phyloP scores from a whole-genome alignment of 2,113 vertebrate species.

The Sardina pilchardus region DNA sequence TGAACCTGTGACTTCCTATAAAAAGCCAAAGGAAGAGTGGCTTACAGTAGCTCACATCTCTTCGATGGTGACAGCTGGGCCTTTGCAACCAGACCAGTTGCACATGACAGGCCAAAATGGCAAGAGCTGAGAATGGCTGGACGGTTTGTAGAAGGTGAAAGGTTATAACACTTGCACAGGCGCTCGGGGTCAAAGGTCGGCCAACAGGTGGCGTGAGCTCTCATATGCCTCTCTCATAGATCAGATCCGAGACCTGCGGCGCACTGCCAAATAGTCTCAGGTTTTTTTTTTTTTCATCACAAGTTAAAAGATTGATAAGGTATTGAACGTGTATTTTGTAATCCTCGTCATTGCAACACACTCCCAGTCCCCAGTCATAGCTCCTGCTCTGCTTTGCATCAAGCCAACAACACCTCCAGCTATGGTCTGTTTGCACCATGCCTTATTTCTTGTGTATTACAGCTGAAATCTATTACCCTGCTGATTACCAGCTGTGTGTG shows the following conservation, averaged over 20 bases:
- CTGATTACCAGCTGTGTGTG: background rate
- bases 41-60: background rate
- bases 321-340: background rate
- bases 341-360: background rate
- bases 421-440: background rate
- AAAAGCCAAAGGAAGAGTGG: constrained; percentile 9
- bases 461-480: background rate
- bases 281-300: background rate
- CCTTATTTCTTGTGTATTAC: background rate
- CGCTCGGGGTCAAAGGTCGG: background rate
- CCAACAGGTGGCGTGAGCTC: background rate
- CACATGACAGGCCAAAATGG: background rate
- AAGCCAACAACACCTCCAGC: background rate
- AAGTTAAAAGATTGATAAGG: background rate
- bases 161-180: background rate
- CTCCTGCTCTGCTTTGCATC: background rate
- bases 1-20: constrained; percentile 5
- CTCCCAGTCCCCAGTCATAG: background rate
- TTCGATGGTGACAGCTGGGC: background rate
- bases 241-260: background rate
- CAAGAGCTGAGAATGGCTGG: background rate
- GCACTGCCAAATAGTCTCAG: background rate
- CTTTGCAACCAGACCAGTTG: background rate
- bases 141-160: background rate
- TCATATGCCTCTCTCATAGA: background rate